A percentile compares a stretch with the other conserved stretches of the same genome.
These are phyloP conservation scores for Fragum whitleyi DNA, from an alignment of 2,888 invertebrate genomes.

Conservation along the genomic window DNA sequence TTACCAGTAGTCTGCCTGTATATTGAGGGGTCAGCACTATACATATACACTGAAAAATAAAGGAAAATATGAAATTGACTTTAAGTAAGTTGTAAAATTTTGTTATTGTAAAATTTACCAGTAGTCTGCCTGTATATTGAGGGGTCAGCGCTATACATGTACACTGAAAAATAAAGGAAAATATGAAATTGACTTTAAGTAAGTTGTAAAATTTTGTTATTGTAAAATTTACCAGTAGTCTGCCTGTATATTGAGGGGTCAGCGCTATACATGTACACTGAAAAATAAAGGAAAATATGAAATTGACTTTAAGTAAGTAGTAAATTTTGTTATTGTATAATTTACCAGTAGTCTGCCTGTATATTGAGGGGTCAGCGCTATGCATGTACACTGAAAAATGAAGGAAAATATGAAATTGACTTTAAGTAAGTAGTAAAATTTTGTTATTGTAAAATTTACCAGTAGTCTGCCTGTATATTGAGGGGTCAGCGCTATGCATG, in stretches of 20 bases:
- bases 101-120: no score
- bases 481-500: no score
- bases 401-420: not conserved
- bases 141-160: no score
- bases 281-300: not conserved
- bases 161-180: not conserved
- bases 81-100: conserved; percentile 78
- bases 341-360: no score
- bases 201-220: no score
- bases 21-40: no score
- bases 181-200: not conserved
- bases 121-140: not conserved
- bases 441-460: no score
- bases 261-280: conserved; percentile 76
- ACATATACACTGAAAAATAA: conserved; percentile 85
- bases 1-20: no score
- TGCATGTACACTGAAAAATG: conserved; percentile 23
- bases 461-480: no score
- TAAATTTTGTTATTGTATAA: no score
- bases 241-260: no score
- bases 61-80: conserved; percentile 85
- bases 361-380: conserved; percentile 84
- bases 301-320: not conserved
- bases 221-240: no score
- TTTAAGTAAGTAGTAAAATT: conserved; percentile 72